Evolutionary conservation across 1,140 invertebrate genomes (phyloP).

Genomic region (Aleiodes sp.): DNA sequence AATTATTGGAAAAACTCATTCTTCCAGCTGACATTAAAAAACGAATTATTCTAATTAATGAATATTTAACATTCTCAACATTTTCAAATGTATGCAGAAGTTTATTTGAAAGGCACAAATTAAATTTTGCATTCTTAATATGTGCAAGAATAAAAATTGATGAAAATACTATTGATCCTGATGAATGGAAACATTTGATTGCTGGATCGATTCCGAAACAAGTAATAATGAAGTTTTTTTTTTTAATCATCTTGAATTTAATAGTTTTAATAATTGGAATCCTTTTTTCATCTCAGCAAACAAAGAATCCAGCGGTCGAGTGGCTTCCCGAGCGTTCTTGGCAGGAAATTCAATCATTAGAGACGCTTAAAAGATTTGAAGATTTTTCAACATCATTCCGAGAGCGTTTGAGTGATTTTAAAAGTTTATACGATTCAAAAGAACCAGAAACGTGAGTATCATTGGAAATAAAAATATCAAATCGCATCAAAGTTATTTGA

Average conservation of each 20-base stretch:
- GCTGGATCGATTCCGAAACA: constrained; percentile 50
- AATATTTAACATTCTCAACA: constrained; percentile 74
- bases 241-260: constrained; percentile 13
- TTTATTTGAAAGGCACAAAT: constrained; percentile 78
- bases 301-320: constrained; percentile 67
- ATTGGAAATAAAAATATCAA: background rate
- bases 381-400: constrained; percentile 65
- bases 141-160: constrained; percentile 65
- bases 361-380: constrained; percentile 64
- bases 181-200: constrained; percentile 73
- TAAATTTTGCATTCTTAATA: constrained; percentile 74
- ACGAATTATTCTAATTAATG: constrained; percentile 73
- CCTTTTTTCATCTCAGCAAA: constrained; percentile 51
- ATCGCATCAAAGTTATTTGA: background rate
- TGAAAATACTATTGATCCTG: constrained; percentile 62
- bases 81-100: constrained; percentile 78
- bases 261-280: too few relatives aligned
- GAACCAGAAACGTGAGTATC: constrained; percentile 64
- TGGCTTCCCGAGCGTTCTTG: constrained; percentile 72
- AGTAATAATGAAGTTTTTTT: constrained; percentile 41
- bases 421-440: constrained; percentile 67
- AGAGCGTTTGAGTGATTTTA: constrained; percentile 64
- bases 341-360: constrained; percentile 71
- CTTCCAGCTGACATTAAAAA: constrained; percentile 71
- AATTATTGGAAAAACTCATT: too few relatives aligned